Evolutionary conservation across 2,797 vertebrate genomes (phyloP).

Genomic region (Hemibagrus guttatus): DNA sequence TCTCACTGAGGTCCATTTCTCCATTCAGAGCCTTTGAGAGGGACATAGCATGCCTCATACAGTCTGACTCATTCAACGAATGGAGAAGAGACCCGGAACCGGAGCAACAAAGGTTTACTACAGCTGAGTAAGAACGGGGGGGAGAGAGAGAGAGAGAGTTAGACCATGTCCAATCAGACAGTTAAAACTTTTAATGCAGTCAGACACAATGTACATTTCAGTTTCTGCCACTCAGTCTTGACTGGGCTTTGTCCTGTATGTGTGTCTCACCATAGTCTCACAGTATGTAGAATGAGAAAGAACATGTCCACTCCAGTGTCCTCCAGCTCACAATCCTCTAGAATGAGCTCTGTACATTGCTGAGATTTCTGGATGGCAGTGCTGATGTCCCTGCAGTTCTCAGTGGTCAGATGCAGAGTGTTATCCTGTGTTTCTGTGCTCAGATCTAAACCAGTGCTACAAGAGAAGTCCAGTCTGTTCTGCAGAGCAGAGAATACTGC

Average conservation of each 20-base stretch:
- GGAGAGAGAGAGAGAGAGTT: not conserved
- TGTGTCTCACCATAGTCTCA: conserved; percentile 46
- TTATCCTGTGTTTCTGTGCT: conserved; percentile 29
- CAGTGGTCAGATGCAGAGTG: conserved; percentile 42
- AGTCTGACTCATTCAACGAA: conserved; percentile 23
- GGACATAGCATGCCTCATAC: conserved; percentile 35
- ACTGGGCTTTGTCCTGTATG: not conserved
- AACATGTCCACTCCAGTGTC: conserved; percentile 57
- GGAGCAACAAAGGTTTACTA: conserved; percentile 19
- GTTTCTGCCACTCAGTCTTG: not conserved
- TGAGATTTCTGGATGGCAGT: conserved; percentile 48
- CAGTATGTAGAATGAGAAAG: conserved; percentile 51
- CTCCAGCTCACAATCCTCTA: conserved; percentile 61
- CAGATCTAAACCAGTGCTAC: conserved; percentile 46
- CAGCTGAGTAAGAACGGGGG: not conserved
- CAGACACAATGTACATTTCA: not conserved
- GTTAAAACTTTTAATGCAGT: not conserved
- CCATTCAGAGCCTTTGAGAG: conserved; percentile 57
- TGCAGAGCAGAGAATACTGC: conserved; percentile 56
- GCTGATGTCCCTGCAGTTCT: conserved; percentile 45
- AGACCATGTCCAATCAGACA: not conserved
- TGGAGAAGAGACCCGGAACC: conserved; percentile 54
- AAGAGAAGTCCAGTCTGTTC: conserved; percentile 56
- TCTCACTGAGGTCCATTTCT: conserved; percentile 67
- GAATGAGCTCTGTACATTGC: conserved; percentile 48